phyloP scores from a whole-genome alignment of 1,140 invertebrate species.

The Drosophila asahinai region DNA sequence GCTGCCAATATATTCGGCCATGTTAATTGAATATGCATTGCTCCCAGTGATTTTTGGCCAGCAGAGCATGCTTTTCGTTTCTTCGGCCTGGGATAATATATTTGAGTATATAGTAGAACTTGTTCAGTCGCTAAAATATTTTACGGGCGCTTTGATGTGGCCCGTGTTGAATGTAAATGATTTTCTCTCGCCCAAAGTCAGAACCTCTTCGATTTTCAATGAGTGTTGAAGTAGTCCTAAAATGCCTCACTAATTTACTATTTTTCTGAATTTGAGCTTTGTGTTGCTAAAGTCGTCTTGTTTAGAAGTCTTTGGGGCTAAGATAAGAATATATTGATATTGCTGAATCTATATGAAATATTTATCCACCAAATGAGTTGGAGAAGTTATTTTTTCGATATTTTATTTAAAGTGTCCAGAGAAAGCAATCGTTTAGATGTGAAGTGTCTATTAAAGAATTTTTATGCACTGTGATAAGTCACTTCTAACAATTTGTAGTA shows the following conservation, averaged over 20 bases:
- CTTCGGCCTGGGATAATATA: constrained; percentile 21
- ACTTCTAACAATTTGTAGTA: neutral
- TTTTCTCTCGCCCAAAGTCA: constrained; percentile 4
- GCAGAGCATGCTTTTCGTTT: constrained; percentile 39
- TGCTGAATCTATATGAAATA: constrained; percentile 10
- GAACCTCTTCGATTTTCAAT: constrained; percentile 11
- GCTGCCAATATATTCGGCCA: constrained; percentile 44
- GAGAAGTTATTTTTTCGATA: constrained; percentile 12
- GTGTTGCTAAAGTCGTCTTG: neutral
- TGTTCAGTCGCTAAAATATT: constrained; percentile 32
- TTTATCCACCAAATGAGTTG: constrained; percentile 2
- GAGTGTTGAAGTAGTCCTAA: constrained; percentile 23
- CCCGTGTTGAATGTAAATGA: constrained; percentile 43
- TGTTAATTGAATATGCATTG: constrained; percentile 80
- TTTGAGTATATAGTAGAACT: constrained; percentile 9
- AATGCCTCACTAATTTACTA: constrained; percentile 4
- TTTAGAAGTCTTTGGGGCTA: too few relatives aligned
- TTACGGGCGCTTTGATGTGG: constrained; percentile 63
- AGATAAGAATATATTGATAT: neutral
- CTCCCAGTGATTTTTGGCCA: constrained; percentile 59
- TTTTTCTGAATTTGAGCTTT: neutral
- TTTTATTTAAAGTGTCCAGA: constrained; percentile 18
- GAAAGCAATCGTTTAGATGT: neutral
- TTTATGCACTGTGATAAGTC: neutral
- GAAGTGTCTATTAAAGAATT: constrained; percentile 11